phyloP scores from a whole-genome alignment of 2,113 vertebrate species.

The Tragelaphus strepsiceros region DNA sequence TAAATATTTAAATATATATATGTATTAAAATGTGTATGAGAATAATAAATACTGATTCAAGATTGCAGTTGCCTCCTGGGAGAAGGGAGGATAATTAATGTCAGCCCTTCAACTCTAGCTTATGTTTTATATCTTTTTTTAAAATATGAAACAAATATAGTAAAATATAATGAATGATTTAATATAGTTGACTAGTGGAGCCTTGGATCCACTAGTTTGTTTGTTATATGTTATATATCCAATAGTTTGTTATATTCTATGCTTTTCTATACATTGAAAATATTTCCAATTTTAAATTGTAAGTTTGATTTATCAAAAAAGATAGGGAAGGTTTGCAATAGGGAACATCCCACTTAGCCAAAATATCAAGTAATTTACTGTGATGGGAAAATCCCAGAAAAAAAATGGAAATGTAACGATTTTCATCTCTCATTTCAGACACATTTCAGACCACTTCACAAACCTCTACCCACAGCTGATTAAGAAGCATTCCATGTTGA shows the following conservation, averaged over 20 bases:
- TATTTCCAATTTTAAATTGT: background rate
- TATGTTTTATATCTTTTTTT: background rate
- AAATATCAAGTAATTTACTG: background rate
- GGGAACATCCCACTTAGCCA: background rate
- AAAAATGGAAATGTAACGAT: constrained; percentile 41
- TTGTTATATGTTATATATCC: too few species aligned
- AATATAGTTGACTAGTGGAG: background rate
- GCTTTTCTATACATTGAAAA: background rate
- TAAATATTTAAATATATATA: background rate
- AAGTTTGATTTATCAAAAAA: background rate
- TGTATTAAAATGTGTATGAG: background rate
- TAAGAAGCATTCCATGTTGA: constrained; percentile 68
- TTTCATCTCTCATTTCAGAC: constrained; percentile 78
- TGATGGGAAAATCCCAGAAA: background rate
- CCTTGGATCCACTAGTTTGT: background rate
- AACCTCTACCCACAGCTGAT: constrained; percentile 93
- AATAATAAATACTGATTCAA: background rate
- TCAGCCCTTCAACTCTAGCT: background rate
- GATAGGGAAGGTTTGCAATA: background rate
- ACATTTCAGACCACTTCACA: constrained; percentile 86
- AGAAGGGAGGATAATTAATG: background rate
- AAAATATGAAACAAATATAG: background rate
- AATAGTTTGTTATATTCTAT: background rate
- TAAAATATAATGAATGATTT: background rate
- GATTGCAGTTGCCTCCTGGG: background rate